phyloP scores from a whole-genome alignment of 2,888 invertebrate species.

The Orchesellides sinensis region DNA sequence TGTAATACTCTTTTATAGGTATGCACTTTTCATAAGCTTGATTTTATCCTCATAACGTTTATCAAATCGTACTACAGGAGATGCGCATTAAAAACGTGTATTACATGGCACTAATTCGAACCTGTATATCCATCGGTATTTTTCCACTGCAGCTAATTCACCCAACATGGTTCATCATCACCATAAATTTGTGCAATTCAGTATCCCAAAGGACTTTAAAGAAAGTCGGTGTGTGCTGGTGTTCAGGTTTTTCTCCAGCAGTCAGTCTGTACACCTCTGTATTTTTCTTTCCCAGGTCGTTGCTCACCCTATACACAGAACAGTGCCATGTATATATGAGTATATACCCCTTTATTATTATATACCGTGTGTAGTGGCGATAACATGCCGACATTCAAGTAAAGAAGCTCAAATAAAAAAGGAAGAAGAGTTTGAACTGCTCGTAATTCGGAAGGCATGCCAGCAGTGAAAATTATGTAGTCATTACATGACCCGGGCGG shows the following conservation, averaged over 20 bases:
- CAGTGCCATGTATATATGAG: not conserved
- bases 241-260: conserved; percentile 5
- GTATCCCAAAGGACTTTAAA: conserved; percentile 53
- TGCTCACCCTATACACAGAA: not conserved
- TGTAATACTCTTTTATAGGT: too few relatives aligned
- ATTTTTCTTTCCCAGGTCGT: not conserved
- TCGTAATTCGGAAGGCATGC: conserved; percentile 66
- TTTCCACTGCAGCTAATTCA: conserved; percentile 51
- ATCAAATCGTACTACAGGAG: too few relatives aligned
- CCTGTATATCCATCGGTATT: too few relatives aligned
- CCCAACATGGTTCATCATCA: conserved; percentile 34
- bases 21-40: too few relatives aligned
- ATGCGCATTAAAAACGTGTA: too few relatives aligned
- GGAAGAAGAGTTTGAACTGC: conserved; percentile 34
- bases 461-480: conserved; percentile 69
- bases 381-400: too few relatives aligned
- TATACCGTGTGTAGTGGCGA: too few relatives aligned
- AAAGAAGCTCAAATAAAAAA: conserved; percentile 18
- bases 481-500: conserved; percentile 67
- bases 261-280: not conserved
- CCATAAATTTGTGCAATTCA: conserved; percentile 45
- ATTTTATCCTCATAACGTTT: too few relatives aligned
- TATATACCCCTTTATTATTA: not conserved
- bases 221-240: conserved; percentile 20
- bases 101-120: too few relatives aligned